Evolutionary conservation across 2,113 vertebrate species (phyloP), one percentile per base, ranked within the genome.

Genomic region (Octodon degus): DNA sequence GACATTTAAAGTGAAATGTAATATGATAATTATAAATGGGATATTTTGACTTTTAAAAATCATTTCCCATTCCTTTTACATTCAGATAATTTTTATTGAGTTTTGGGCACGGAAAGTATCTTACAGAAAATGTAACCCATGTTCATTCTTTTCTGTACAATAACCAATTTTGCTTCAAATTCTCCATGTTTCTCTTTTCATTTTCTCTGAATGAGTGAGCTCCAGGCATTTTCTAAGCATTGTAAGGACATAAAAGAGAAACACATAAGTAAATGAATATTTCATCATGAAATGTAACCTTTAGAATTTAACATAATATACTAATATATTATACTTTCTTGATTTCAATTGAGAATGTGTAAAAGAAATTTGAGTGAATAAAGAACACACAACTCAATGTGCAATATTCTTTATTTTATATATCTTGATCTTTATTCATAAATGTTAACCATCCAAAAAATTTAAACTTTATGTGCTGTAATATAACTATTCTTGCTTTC

Each of bases 271-370:
- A 90, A 74, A 87, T 62, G 34, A 83, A 80, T 67, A 79, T 79
- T 96, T 91, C 25, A 80, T 79, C 47, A 87, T 80, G 40, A 84
- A 96, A 86, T 74, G 43, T 74, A 93, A 40, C 24, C 37, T 93
- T 95, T 95, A 79, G 37, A 93, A 80, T 67, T 96, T 94, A 77
- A 20, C 13, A 43, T 85, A 88, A 55, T 72, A 27, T 65, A 58
- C 37, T 32, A 79, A 92, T 19, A 79, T 37, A 2, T 92, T 92
- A 72, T 74, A 70, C 43, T 62, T 82, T 92, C 22, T 87, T 63
- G 40, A 94, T 90, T 94, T 90, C 60, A 70, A 62, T 3, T 34
- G 74, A 92, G 37, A 32, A 67, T 20, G n/a, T 76, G 9, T n/a
- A 76, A 86, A 86, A 86, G 50, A 47, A 89, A 68, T 81, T 65